Conservation (phyloP, 2,888 invertebrate species). For the Brachycybe producta region DNA sequence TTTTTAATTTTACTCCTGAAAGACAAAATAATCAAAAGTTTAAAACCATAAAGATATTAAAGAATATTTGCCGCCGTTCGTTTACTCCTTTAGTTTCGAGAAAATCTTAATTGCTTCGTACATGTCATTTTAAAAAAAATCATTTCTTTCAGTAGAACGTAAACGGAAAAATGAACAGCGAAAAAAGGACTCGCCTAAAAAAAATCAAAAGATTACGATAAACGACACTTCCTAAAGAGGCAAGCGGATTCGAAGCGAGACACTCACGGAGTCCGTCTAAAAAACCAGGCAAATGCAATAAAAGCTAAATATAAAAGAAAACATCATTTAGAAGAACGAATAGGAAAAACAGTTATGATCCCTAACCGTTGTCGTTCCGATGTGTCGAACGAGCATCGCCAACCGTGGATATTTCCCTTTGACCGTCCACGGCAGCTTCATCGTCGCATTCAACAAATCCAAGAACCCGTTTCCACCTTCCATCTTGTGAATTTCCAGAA, state of each 20-base stretch:
- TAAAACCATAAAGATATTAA: too few species aligned
- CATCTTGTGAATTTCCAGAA: constrained; percentile 1
- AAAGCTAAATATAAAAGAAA: background rate
- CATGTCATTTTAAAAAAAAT: background rate
- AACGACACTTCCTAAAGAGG: constrained; percentile 9
- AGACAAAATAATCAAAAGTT: too few species aligned
- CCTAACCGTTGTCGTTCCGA: constrained; percentile 5
- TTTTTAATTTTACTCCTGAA: too few species aligned
- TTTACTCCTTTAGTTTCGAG: background rate
- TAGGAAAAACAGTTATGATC: background rate
- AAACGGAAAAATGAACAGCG: background rate
- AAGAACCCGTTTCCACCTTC: constrained; percentile 1
- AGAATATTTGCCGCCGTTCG: background rate
- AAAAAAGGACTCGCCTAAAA: constrained; percentile 3
- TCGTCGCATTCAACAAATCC: background rate
- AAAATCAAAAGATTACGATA: background rate
- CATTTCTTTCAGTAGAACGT: background rate
- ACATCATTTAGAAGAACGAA: background rate
- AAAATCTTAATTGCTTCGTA: background rate
- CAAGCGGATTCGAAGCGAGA: constrained; percentile 10
- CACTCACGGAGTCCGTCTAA: constrained; percentile 2
- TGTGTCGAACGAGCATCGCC: constrained; percentile 5
- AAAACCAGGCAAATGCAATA: background rate
- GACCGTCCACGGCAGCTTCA: constrained; percentile 6
- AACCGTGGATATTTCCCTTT: constrained; percentile 14